Evolutionary conservation across 2,797 vertebrate species (phyloP), one percentile per base, ranked within the genome.

Genomic region (Hephaestus fuliginosus): DNA sequence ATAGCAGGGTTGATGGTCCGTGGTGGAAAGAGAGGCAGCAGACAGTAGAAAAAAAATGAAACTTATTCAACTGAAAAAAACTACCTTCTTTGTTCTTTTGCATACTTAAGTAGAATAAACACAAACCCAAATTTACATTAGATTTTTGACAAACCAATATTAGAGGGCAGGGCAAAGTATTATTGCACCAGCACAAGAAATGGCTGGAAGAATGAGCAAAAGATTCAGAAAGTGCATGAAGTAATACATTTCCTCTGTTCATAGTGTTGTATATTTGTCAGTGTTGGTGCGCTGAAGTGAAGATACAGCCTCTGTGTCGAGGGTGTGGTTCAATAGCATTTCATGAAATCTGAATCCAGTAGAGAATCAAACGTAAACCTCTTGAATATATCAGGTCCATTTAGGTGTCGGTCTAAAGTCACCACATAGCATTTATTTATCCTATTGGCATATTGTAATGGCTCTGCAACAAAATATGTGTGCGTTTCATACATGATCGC

Each of bases 221-320:
- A 67, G 43, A 7, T 51, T 69, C 48, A 30, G 0, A 51, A 30
- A 70, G 51, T 28, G 25, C 7, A 25, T 86, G 65, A 84, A 69
- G 65, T 53, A 74, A 64, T 17, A 2, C 6, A 70, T 55, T 80
- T 72, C 43, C 51, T 28, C 36, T 53, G 39, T n/a, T 43, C 25
- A 2, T 13, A 14, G 11, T 63, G 61, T 9, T 63, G 55, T 39
- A 2, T 1, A 15, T 46, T 6, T 65, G 41, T 49, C 14, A 69
- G 30, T 46, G 43, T n/a, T n/a, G 18, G 55, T 51, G 30, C 46
- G 43, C 39, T 41, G 9, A 53, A 39, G 57, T n/a, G 64, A 62
- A 25, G 13, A 36, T 20, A 18, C 12, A 28, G 41, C 41, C 52
- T 36, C 48, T 55, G 11, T 64, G 15, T 22, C n/a, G 20, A 5